Conservation (phyloP, 1,140 invertebrate species). For the Octopus bimaculoides region DNA sequence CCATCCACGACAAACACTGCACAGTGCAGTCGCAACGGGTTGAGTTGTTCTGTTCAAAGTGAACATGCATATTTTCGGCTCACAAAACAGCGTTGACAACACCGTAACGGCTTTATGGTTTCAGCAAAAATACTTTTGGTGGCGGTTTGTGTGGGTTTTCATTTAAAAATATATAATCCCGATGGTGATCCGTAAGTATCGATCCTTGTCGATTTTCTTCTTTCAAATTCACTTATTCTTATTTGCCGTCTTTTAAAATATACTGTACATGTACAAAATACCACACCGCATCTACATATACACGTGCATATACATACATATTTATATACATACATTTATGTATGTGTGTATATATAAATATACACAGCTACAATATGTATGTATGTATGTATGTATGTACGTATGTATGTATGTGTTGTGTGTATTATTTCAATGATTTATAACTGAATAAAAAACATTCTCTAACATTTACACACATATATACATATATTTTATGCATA, state of each 20-base stretch:
- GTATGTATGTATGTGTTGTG: too few species aligned
- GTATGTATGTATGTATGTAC: neutral
- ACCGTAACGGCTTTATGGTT: neutral
- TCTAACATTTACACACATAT: neutral
- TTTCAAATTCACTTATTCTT: neutral
- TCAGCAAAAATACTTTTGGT: neutral
- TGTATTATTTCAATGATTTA: too few species aligned
- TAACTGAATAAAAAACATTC: too few species aligned
- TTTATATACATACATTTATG: too few species aligned
- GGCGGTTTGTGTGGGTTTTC: neutral
- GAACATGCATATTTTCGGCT: conserved; percentile 57
- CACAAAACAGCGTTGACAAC: neutral
- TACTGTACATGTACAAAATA: neutral
- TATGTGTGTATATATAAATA: neutral
- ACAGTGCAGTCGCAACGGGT: conserved; percentile 94
- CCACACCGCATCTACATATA: too few species aligned
- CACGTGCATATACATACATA: too few species aligned
- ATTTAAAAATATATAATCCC: neutral
- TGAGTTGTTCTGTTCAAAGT: conserved; percentile 87
- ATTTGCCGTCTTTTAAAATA: neutral
- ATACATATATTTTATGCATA: neutral
- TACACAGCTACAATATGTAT: neutral
- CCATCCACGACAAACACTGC: conserved; percentile 95
- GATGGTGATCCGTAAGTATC: neutral
- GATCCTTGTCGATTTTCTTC: neutral